Evolutionary conservation across 2,797 vertebrate genomes (phyloP).

Genomic region (Amniataba percoides): DNA sequence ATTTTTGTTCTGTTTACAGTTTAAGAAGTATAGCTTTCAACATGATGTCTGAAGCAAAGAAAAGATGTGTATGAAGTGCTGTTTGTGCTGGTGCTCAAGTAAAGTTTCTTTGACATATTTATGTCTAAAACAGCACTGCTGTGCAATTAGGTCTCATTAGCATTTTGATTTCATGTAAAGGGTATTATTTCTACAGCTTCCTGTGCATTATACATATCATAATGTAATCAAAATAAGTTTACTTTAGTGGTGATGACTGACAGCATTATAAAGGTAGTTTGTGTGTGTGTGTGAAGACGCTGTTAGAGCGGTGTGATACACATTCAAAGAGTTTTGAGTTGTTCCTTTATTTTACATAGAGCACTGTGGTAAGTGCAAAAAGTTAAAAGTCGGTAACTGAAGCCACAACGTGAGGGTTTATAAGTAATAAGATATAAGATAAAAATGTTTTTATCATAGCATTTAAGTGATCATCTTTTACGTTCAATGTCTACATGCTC

Average conservation of each 20-base stretch:
- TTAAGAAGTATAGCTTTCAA: slow-evolving; percentile 1
- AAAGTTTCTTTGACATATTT: slow-evolving; percentile 31
- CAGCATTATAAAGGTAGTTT: slow-evolving; percentile 17
- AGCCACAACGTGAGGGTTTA: background rate
- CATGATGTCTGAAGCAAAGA: background rate
- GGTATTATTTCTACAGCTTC: slow-evolving; percentile 64
- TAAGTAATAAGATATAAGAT: too few relatives aligned
- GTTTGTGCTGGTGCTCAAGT: background rate
- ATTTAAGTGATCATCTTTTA: background rate
- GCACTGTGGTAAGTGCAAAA: background rate
- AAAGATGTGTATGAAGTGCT: background rate
- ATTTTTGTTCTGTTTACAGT: background rate
- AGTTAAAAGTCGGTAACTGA: background rate
- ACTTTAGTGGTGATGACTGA: slow-evolving; percentile 43
- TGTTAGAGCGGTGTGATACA: slow-evolving; percentile 8
- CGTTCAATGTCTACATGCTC: slow-evolving; percentile 1
- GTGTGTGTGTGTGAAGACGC: background rate
- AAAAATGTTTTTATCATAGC: background rate
- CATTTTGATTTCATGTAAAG: slow-evolving; percentile 80
- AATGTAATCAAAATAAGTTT: slow-evolving; percentile 58
- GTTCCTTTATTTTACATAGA: background rate
- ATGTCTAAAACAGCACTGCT: slow-evolving; percentile 54
- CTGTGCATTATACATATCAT: slow-evolving; percentile 62
- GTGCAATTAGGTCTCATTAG: slow-evolving; percentile 75
- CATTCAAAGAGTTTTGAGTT: background rate